These are phyloP conservation scores for Drosophila histrio DNA, from an alignment of 2,888 invertebrate genomes.

Conservation along the genomic window DNA sequence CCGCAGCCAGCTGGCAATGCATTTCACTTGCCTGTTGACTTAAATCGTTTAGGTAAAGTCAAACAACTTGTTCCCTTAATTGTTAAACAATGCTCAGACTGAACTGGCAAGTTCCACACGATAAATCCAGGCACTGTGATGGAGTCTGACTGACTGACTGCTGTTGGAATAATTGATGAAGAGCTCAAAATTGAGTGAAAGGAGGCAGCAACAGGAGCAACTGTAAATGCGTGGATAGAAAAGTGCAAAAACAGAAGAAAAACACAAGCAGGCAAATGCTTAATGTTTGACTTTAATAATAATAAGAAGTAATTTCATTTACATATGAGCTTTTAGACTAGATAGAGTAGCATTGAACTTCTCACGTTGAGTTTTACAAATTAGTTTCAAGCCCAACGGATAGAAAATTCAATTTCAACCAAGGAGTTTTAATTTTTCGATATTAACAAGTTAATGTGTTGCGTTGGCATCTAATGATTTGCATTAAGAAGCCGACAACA, in stretches of 20 bases:
- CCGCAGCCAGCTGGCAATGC: constrained; percentile 9
- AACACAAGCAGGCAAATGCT: not conserved
- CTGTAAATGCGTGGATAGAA: not conserved
- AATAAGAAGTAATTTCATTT: no score
- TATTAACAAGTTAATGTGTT: no score
- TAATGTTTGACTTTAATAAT: not conserved
- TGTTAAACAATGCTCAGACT: constrained; percentile 73
- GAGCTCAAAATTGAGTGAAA: not conserved
- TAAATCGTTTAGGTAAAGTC: constrained; percentile 80
- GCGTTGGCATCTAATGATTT: no score
- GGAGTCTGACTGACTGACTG: constrained; percentile 34
- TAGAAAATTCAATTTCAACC: no score
- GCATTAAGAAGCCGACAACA: no score
- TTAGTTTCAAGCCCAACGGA: no score
- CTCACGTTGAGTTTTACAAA: no score
- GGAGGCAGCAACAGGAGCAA: not conserved
- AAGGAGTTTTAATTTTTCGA: no score
- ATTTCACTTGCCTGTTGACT: constrained; percentile 68
- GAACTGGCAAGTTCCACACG: not conserved
- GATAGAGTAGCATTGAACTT: no score
- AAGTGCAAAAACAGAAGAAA: not conserved
- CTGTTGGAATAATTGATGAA: constrained; percentile 50
- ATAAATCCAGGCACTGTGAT: constrained; percentile 22
- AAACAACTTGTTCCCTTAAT: constrained; percentile 80
- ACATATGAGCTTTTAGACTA: no score